A percentile compares a stretch with the other conserved stretches of the same genome.
Evolutionary conservation across 2,113 vertebrate species (phyloP).

Genomic region (Sula dactylatra): DNA sequence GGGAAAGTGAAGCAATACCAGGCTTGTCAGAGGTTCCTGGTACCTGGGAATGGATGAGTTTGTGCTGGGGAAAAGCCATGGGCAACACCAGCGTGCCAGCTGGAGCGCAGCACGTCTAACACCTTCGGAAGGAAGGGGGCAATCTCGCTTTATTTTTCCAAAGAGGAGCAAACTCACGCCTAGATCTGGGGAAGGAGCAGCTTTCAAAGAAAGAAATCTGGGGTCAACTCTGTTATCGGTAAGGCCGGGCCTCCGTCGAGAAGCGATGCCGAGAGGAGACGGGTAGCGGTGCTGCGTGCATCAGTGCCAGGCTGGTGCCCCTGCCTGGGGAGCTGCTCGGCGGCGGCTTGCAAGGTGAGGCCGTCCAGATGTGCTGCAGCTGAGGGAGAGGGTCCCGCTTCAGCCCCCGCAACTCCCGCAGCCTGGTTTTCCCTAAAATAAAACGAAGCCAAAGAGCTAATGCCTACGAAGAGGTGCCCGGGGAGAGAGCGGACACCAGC

Average conservation of each 20-base stretch:
- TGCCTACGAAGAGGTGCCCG: accelerated
- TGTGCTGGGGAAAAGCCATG: not conserved
- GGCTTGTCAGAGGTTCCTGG: not conserved
- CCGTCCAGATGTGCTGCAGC: accelerated
- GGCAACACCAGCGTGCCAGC: not conserved
- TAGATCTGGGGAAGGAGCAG: not conserved
- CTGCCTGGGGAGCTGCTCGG: accelerated
- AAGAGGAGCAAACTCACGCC: accelerated
- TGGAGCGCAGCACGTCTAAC: not conserved
- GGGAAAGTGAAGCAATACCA: not conserved
- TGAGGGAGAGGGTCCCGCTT: not conserved
- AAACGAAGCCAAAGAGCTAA: not conserved
- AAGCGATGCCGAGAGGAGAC: too few relatives aligned
- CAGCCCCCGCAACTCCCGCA: not conserved
- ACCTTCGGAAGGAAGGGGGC: not conserved
- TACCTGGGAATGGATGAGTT: not conserved
- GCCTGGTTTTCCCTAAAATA: accelerated
- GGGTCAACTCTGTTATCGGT: accelerated
- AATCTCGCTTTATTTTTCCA: not conserved
- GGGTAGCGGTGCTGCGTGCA: accelerated
- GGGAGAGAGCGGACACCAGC: accelerated
- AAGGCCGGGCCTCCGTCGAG: not conserved
- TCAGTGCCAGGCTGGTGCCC: not conserved
- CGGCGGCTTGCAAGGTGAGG: accelerated
- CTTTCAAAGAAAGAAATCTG: not conserved